phyloP scores from a whole-genome alignment of 2,113 vertebrate species.

The Buteo buteo region DNA sequence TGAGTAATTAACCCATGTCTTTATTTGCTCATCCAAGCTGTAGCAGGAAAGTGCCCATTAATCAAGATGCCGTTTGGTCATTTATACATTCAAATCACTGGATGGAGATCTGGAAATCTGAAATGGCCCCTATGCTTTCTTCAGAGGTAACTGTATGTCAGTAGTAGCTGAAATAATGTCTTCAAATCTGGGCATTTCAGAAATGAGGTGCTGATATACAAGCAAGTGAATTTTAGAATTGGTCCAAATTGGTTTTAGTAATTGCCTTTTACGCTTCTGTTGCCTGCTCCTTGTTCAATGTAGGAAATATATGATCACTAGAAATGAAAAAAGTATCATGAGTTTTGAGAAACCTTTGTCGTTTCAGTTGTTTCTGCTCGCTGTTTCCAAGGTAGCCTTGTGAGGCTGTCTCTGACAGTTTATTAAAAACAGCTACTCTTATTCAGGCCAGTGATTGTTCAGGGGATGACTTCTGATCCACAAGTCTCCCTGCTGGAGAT shows the following conservation, averaged over 20 bases:
- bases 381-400: background rate
- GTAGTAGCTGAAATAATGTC: background rate
- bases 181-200: background rate
- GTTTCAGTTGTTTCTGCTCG: background rate
- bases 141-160: background rate
- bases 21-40: background rate
- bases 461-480: background rate
- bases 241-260: background rate
- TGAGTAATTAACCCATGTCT: background rate
- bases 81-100: background rate
- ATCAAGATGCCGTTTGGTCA: background rate
- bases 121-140: background rate
- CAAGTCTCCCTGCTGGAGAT: background rate
- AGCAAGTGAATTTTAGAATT: background rate
- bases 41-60: background rate
- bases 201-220: background rate
- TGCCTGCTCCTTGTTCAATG: background rate
- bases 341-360: background rate
- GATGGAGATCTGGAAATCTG: background rate
- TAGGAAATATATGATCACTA: background rate
- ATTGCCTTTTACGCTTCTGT: background rate
- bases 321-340: background rate
- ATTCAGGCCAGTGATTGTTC: background rate
- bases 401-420: background rate
- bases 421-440: background rate